Base-by-base conservation (phyloP, 2,888 invertebrate species). In the Zhengitettix transpicula region DNA sequence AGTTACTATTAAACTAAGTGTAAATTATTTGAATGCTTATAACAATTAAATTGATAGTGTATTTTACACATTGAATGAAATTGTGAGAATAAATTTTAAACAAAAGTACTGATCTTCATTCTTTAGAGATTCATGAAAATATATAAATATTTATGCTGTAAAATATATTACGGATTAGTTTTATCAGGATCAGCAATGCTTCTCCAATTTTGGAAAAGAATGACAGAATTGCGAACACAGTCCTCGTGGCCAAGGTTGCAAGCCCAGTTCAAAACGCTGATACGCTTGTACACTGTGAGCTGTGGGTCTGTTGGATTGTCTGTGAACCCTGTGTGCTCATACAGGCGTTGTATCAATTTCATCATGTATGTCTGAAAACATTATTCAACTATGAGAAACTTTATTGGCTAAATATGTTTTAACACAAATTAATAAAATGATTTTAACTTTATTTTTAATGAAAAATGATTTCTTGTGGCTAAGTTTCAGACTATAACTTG, bases 201-300 rank as follows among this genome's bases (percentile, higher is more conserved):
- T 71, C 84, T 82, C 89, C 90, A 90, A 65, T 84, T 82, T 42
- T 83, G 80, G 69, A 87, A 92, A 68, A 85, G 79, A 12, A 78
- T 73, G 9, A 82, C 81, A 0, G 89, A 83, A 60, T 86, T 84
- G n/a, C 79, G 75, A 11, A 91, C 75, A 68, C 92, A 92, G 67
- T 83, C 83, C 9, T 78, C 75, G 61, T 86, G 82, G 16, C 86
- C 89, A 62, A 89, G 78, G 63, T 80, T 79, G 65, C 92, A 92
- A 0, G 89, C 87, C 70, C 86, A 84, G 55, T 78, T 79, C 10
- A 90, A 72, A 17, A 89, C 77, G 64, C 87, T 85, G 10, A 82
- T 80, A 1, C 89, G 77, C 63, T 84, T 85, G 67, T 86, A 84
- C 0, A 86, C 79, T 2, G 80, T 78, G 58, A 89, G 74, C 64